Evolutionary conservation across 2,797 vertebrate genomes (phyloP), one percentile per base, ranked within the genome.

Genomic region (Scyliorhinus canicula): DNA sequence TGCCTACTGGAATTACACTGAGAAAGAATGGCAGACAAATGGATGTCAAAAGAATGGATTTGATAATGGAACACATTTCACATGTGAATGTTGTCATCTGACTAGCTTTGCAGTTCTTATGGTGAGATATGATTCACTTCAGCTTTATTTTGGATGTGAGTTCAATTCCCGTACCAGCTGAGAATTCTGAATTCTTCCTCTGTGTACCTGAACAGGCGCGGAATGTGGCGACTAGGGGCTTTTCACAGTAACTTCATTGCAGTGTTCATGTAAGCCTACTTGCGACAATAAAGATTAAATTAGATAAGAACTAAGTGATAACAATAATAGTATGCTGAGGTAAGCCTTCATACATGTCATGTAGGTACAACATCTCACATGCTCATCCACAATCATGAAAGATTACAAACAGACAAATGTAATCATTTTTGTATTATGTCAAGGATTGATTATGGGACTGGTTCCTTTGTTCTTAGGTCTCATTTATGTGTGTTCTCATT

Each of bases 101-200:
- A 91, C 88, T 0, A 91, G 24, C 88, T 91, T 91, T 14, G 88
- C 88, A 65, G n/a, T 91, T 91, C 88, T 91, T 57, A 91, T 91
- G 88, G 88, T 91, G n/a, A 65, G 88, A 44, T 7, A 31, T 60
- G 26, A 63, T 91, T 44, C 2, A 65, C 57, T 44, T 91, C 40
- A 12, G 12, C n/a, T 91, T 65, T 65, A 44, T 65, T 65, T 91
- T 90, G 35, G 14, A 57, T 86, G 31, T 3, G n/a, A n/a, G n/a
- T n/a, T n/a, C n/a, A n/a, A n/a, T n/a, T n/a, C n/a, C n/a, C n/a
- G n/a, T n/a, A n/a, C n/a, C n/a, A n/a, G n/a, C n/a, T n/a, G n/a
- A n/a, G n/a, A n/a, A n/a, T n/a, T n/a, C n/a, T n/a, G n/a, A n/a
- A n/a, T n/a, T n/a, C n/a, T n/a, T n/a, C n/a, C n/a, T n/a, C n/a